Base-by-base conservation (phyloP, 2,797 vertebrate species). In the Myripristis jacobus region DNA sequence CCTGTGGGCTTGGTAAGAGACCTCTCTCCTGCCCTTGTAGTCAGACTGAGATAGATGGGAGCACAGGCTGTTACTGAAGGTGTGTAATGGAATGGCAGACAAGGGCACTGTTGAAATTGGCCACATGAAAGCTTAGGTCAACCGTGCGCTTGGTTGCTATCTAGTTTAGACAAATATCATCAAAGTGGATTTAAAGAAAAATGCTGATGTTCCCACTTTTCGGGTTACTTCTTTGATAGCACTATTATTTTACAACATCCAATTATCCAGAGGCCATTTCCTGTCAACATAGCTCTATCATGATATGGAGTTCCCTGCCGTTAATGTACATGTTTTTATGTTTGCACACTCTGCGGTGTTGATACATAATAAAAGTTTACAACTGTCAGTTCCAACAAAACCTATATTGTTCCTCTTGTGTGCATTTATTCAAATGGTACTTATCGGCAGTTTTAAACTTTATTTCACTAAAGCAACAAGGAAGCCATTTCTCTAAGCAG, bases 21-120 rank as follows among this genome's bases (percentile, higher is more conserved):
- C 80, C 63, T 68, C 71, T 66, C 66, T 70, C 52, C 82, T 81
- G 87, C 78, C 86, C 86, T 79, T 72, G 80, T 64, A 79, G 78
- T 58, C 74, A 58, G 77, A 59, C 71, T 29, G 59, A 83, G 83
- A 81, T 73, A 66, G 84, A 80, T 65, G 74, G 75, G 64, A 80
- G 74, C 70, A 53, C 50, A 75, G 67, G 77, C 65, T 82, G 66
- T 65, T 81, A 61, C 66, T 75, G 25, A 76, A 88, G 81, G 81
- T 68, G 86, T 79, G 61, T 86, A 83, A 88, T 89, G 83, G 83
- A 83, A 75, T 82, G 81, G 80, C 69, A 75, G 80, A 78, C 70
- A 62, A 82, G 81, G 70, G 63, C 79, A 72, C 54, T 44, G 77
- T 65, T 43, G 73, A 80, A 82, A 85, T 73, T 77, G 78, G 80